Percentiles rank a stretch among this genome's conserved stretches.
These are phyloP conservation scores for Parotocinclus haroldoi DNA, from an alignment of 2,797 vertebrate genomes.

Conservation along the genomic window DNA sequence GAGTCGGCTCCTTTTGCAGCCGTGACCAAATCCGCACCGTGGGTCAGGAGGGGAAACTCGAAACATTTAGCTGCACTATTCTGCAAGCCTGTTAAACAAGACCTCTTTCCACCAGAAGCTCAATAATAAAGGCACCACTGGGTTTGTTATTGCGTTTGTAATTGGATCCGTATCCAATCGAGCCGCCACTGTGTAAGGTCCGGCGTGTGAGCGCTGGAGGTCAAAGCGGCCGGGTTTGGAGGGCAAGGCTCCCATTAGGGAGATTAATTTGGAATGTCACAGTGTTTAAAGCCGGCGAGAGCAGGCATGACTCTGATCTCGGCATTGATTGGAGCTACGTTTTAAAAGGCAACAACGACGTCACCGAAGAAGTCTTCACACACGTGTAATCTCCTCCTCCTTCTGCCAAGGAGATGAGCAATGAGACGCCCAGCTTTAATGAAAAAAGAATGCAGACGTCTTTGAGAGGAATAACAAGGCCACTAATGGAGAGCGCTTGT, in stretches of 20 bases:
- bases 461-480: slow-evolving; percentile 19
- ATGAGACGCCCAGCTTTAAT: slow-evolving; percentile 9
- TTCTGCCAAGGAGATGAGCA: background rate
- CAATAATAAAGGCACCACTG: background rate
- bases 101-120: background rate
- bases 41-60: slow-evolving; percentile 9
- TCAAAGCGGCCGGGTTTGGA: slow-evolving; percentile 39
- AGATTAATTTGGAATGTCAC: slow-evolving; percentile 46
- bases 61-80: background rate
- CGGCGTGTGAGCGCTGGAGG: slow-evolving; percentile 23
- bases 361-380: background rate
- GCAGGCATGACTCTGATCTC: slow-evolving; percentile 14
- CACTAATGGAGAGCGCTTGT: slow-evolving; percentile 2
- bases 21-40: slow-evolving; percentile 16
- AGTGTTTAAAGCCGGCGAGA: slow-evolving; percentile 41
- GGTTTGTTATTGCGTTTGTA: background rate
- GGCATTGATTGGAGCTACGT: slow-evolving; percentile 35
- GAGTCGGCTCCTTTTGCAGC: slow-evolving; percentile 30
- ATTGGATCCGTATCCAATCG: slow-evolving; percentile 8
- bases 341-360: slow-evolving; percentile 17
- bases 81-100: background rate
- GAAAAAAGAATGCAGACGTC: slow-evolving; percentile 6
- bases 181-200: slow-evolving; percentile 5
- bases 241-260: slow-evolving; percentile 46
- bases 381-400: background rate